These are phyloP conservation scores for Solen grandis DNA, from an alignment of 1,140 invertebrate genomes.

Conservation along the genomic window DNA sequence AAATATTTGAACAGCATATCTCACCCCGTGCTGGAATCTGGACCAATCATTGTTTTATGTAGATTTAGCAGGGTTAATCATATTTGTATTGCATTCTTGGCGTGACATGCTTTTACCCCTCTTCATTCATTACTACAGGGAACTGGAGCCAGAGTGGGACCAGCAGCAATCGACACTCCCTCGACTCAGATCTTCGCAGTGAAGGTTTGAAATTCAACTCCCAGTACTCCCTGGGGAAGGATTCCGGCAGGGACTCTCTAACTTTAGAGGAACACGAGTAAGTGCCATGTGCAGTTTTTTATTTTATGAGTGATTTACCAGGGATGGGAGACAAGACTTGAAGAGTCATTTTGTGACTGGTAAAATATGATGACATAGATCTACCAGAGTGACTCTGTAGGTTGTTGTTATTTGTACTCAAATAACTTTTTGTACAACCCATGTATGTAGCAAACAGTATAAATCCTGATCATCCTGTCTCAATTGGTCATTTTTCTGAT, in stretches of 20 bases:
- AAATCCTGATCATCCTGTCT: too few species aligned
- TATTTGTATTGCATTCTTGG: too few species aligned
- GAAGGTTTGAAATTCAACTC: slow-evolving; percentile 59
- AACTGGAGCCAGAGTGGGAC: slow-evolving; percentile 93
- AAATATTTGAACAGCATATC: slow-evolving; percentile 44
- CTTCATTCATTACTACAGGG: slow-evolving; percentile 83
- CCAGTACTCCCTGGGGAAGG: slow-evolving; percentile 71
- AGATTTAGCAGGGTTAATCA: too few species aligned
- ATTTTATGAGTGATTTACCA: background rate
- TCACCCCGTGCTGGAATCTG: too few species aligned
- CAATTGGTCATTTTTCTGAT: too few species aligned
- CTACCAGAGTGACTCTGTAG: too few species aligned
- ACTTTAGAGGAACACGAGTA: slow-evolving; percentile 55
- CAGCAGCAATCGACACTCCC: slow-evolving; percentile 87
- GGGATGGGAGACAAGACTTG: background rate
- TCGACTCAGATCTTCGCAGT: slow-evolving; percentile 76
- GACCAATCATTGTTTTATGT: too few species aligned
- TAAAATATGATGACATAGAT: background rate
- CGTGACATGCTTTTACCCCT: too few species aligned
- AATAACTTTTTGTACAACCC: too few species aligned
- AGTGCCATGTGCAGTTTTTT: slow-evolving; percentile 29
- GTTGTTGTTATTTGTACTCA: too few species aligned
- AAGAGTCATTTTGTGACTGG: background rate
- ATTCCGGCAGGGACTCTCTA: slow-evolving; percentile 76
- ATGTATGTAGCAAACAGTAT: too few species aligned